Evolutionary conservation across 1,140 invertebrate genomes (phyloP).

Genomic region (Neodiprion lecontei): DNA sequence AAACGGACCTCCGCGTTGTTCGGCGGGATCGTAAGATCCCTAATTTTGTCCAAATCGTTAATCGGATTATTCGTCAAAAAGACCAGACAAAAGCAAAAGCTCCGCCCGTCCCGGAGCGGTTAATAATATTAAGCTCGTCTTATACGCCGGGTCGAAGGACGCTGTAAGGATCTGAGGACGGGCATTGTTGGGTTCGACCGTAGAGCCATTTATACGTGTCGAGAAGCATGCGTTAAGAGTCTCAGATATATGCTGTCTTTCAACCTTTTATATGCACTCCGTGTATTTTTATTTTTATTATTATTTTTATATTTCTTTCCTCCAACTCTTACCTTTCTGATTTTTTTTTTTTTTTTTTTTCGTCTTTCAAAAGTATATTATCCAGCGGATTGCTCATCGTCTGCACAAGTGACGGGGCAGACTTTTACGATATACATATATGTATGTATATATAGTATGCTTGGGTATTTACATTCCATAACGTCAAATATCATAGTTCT

Average conservation of each 20-base stretch:
- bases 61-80: conserved; percentile 3
- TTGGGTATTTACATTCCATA: neutral
- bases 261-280: neutral
- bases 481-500: no score
- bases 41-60: neutral
- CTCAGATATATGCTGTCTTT: conserved; percentile 9
- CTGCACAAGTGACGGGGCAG: neutral
- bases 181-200: conserved; percentile 5
- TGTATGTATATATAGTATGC: no score
- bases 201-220: conserved; percentile 18
- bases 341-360: no score
- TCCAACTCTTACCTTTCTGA: no score
- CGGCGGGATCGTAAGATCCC: neutral
- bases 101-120: neutral
- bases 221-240: neutral
- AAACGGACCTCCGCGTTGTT: neutral
- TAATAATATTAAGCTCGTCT: conserved; percentile 7
- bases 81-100: neutral
- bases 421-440: neutral
- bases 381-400: neutral
- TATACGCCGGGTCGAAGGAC: neutral
- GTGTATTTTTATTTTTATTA: no score
- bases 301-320: no score
- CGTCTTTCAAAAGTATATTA: neutral
- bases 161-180: conserved; percentile 6